Conservation (phyloP, 2,797 vertebrate species). For the Merluccius polli region DNA sequence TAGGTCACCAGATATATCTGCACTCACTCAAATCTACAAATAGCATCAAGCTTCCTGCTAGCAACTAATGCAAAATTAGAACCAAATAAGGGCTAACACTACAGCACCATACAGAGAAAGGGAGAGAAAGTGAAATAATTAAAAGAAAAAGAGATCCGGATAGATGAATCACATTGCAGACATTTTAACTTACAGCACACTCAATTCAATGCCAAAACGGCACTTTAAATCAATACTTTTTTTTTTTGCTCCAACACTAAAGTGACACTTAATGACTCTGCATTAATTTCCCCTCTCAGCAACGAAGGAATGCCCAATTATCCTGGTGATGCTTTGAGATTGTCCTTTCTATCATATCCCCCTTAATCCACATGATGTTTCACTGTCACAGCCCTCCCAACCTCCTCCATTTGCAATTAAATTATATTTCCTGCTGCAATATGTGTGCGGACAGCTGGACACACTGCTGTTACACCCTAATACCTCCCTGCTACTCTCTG, state of each 20-base stretch:
- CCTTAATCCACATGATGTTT: constrained; percentile 40
- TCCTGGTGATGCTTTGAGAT: constrained; percentile 38
- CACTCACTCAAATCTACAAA: neutral
- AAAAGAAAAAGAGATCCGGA: constrained; percentile 15
- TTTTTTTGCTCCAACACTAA: constrained; percentile 22
- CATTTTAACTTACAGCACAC: constrained; percentile 19
- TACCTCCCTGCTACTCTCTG: constrained; percentile 30
- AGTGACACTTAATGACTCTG: constrained; percentile 38
- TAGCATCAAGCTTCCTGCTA: neutral
- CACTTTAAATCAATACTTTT: constrained; percentile 48
- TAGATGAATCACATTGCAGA: constrained; percentile 21
- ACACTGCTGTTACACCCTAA: constrained; percentile 39
- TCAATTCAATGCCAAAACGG: constrained; percentile 36
- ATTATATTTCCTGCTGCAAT: constrained; percentile 51
- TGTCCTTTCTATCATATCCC: constrained; percentile 33
- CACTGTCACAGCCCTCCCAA: constrained; percentile 36
- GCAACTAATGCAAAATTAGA: constrained; percentile 19
- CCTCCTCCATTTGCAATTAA: constrained; percentile 54
- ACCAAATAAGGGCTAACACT: constrained; percentile 14
- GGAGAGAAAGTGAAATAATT: constrained; percentile 1
- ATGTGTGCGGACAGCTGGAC: constrained; percentile 14
- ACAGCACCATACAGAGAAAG: neutral
- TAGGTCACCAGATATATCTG: neutral
- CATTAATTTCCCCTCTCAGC: constrained; percentile 32
- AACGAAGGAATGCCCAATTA: constrained; percentile 34